Evolutionary conservation across 2,113 vertebrate genomes (phyloP).

Genomic region (Aegotheles bennettii): DNA sequence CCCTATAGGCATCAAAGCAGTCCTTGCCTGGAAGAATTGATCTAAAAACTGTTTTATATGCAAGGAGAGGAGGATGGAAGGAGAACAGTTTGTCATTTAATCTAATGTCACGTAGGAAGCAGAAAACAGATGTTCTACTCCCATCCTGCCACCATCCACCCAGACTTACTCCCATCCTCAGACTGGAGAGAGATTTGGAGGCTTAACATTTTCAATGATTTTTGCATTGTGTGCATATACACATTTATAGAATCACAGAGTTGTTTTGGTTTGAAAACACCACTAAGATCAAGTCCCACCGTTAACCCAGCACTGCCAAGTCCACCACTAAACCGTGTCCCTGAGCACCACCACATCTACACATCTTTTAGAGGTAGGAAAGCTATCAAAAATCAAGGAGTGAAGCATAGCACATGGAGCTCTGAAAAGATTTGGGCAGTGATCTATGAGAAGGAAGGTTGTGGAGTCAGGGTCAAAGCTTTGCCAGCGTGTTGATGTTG

Average conservation of each 20-base stretch:
- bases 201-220: neutral
- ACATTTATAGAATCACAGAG: too few relatives aligned
- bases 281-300: too few relatives aligned
- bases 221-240: rapidly evolving
- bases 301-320: too few relatives aligned
- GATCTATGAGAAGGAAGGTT: neutral
- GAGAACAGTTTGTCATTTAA: neutral
- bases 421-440: neutral
- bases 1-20: neutral
- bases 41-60: neutral
- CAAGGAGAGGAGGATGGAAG: neutral
- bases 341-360: too few relatives aligned
- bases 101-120: neutral
- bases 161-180: neutral
- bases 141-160: neutral
- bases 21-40: neutral
- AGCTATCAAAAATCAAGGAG: neutral
- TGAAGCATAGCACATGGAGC: rapidly evolving
- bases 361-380: neutral
- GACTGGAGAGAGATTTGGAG: neutral
- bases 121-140: neutral
- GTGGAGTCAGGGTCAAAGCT: neutral
- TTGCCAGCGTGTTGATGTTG: neutral
- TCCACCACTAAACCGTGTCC: too few relatives aligned
- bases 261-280: too few relatives aligned